These are phyloP conservation scores for Apus apus DNA, from an alignment of 2,113 vertebrate genomes.

Conservation along the genomic window DNA sequence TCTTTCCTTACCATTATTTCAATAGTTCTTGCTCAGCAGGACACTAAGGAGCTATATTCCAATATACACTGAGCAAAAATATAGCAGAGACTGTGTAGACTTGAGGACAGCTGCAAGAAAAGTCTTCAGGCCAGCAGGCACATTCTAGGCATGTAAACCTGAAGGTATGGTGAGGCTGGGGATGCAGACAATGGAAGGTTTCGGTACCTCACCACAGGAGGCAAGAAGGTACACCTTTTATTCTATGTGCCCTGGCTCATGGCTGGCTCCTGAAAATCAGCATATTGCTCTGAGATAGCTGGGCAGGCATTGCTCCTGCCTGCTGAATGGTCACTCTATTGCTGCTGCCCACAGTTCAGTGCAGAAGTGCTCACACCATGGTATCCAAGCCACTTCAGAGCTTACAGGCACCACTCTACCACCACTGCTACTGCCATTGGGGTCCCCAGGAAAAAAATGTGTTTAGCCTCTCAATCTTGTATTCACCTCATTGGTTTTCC, in stretches of 20 bases:
- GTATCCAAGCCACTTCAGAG: neutral
- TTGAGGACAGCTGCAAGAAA: neutral
- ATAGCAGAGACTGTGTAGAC: neutral
- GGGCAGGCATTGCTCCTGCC: neutral
- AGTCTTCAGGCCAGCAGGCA: neutral
- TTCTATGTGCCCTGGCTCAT: neutral
- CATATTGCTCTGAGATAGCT: neutral
- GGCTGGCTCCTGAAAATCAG: neutral
- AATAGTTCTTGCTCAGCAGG: neutral
- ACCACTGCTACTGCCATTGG: neutral
- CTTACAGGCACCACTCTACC: neutral
- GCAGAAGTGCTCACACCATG: neutral
- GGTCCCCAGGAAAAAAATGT: neutral
- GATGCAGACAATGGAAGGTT: no score
- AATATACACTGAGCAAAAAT: neutral
- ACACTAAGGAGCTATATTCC: neutral
- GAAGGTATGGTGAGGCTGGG: neutral
- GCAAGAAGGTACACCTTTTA: neutral
- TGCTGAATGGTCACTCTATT: neutral
- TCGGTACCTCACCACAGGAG: neutral
- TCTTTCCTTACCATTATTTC: neutral
- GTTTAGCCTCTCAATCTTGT: neutral
- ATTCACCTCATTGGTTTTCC: neutral
- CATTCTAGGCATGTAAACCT: neutral
- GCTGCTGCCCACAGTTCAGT: neutral